Evolutionary conservation across 2,888 invertebrate genomes (phyloP), one percentile per base, ranked within the genome.

Genomic region (Cataglyphis altisquamis): DNA sequence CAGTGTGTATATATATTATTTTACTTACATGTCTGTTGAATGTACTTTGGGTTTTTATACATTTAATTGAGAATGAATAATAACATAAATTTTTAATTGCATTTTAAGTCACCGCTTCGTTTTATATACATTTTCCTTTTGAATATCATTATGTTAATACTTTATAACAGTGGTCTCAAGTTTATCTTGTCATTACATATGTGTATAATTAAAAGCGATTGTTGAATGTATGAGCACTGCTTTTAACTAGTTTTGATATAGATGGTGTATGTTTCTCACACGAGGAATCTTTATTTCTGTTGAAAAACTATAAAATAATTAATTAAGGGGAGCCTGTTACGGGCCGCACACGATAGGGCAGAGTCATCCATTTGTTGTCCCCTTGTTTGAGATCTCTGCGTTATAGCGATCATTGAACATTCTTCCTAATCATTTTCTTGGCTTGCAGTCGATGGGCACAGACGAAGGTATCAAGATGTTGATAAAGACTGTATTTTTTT

Each of bases 361-460:
- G 25, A 36, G n/a, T 52, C 25, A 10, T 36, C 1, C 21, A 15
- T 25, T 72, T 55, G 21, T 10, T 36, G 10, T 1, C 2, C 18
- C 10, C 57, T 21, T 21, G 12, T 72, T 21, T 62, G 45, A 63
- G 62, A 15, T 10, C 10, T 74, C 21, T 63, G n/a, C 32, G 8
- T 62, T 55, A 60, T 32, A 48, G 6, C 15, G 15, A 32, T 39
- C 15, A 18, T 68, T 6, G 32, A 48, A 75, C 36, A 21, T 32
- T 41, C 10, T 57, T 78, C 18, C 12, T 60, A 12, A 78, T 9
- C 8, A 1, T 18, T 12, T 67, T 68, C 8, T 45, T 32, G 36
- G 18, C 15, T 70, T 60, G 3, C 36, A 78, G 78, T 60, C 78
- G 0, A 45, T 77, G 66, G 82, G 57, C 32, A 82, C 78, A 32